These are phyloP conservation scores for Otus sunia DNA, from an alignment of 2,113 vertebrate genomes.

Conservation along the genomic window DNA sequence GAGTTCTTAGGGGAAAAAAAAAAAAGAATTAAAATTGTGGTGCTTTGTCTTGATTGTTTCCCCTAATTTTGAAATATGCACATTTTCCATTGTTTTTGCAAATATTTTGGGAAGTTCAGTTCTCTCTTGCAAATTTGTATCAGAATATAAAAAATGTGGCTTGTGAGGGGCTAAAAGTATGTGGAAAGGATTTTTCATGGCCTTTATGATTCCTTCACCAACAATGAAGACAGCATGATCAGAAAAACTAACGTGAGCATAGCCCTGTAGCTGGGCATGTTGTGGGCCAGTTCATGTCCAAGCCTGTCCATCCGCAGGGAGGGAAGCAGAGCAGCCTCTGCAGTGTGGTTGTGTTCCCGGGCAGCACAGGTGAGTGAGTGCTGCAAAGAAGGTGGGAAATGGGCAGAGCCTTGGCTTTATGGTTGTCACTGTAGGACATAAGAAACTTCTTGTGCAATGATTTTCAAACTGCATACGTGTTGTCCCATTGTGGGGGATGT, in stretches of 20 bases:
- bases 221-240: neutral
- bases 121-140: neutral
- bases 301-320: neutral
- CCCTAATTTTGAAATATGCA: neutral
- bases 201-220: neutral
- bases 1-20: neutral
- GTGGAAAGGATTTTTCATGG: neutral
- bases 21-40: neutral
- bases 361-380: neutral
- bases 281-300: neutral
- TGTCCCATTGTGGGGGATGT: rapidly evolving
- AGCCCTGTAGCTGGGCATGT: neutral
- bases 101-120: neutral
- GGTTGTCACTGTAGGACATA: neutral
- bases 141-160: neutral
- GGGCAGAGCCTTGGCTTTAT: neutral
- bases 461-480: neutral
- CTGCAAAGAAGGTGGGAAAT: neutral
- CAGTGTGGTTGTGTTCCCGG: rapidly evolving
- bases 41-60: neutral
- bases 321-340: neutral
- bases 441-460: neutral
- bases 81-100: neutral
- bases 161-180: neutral
- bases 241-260: neutral